Conservation (phyloP, 2,113 vertebrate genomes). For the Notiomystis cincta region DNA sequence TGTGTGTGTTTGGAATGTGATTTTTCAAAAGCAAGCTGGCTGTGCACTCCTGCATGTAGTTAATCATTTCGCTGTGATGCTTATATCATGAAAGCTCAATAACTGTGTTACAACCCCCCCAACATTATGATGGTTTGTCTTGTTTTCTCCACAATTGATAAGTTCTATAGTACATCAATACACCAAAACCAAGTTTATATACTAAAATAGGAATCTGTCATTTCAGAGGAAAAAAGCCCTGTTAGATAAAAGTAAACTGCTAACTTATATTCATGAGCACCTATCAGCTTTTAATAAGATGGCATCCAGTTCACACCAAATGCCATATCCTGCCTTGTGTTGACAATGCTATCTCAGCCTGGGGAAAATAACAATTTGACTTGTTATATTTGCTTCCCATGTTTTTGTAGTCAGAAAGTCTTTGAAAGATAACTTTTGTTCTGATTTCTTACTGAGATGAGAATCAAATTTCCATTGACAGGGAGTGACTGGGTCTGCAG, state of each 20-base stretch:
- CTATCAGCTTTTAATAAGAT: constrained; percentile 13
- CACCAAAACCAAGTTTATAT: neutral
- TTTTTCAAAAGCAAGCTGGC: constrained; percentile 9
- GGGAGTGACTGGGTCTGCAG: neutral
- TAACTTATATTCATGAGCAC: neutral
- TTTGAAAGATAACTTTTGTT: constrained; percentile 9
- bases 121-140: neutral
- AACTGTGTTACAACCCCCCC: neutral
- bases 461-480: neutral
- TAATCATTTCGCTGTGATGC: neutral
- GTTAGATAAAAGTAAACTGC: neutral
- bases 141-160: neutral
- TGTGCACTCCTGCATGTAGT: neutral
- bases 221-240: neutral
- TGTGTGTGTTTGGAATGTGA: neutral
- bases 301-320: neutral
- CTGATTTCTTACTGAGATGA: neutral
- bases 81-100: neutral
- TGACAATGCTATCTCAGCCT: neutral
- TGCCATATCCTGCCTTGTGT: neutral
- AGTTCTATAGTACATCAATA: neutral
- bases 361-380: neutral
- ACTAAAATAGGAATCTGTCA: neutral
- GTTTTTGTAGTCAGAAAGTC: neutral
- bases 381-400: neutral